phyloP scores from a whole-genome alignment of 1,140 invertebrate genomes.

The Zaprionus africanus region DNA sequence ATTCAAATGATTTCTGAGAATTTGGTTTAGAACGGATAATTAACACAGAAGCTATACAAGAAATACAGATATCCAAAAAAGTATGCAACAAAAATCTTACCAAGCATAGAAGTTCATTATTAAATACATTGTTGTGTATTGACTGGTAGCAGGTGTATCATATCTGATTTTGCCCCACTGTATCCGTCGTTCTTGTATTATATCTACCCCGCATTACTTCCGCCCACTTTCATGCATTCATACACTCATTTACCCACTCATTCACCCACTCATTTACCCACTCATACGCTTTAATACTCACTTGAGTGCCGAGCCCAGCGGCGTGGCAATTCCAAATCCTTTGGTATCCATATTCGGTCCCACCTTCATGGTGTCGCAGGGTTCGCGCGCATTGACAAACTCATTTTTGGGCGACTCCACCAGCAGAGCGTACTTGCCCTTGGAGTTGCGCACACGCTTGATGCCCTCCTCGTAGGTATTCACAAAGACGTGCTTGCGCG shows the following conservation, averaged over 20 bases:
- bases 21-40: too few species aligned
- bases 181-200: background rate
- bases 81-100: too few species aligned
- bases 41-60: too few species aligned
- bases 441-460: slow-evolving; percentile 90
- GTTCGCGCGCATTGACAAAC: slow-evolving; percentile 95
- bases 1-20: too few species aligned
- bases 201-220: background rate
- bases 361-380: slow-evolving; percentile 98
- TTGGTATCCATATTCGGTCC: slow-evolving; percentile 96
- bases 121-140: too few species aligned
- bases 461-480: slow-evolving; percentile 94
- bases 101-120: too few species aligned
- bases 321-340: slow-evolving; percentile 96
- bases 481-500: slow-evolving; percentile 91
- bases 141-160: too few species aligned
- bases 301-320: slow-evolving; percentile 92
- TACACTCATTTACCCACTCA: background rate
- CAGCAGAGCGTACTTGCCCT: slow-evolving; percentile 96
- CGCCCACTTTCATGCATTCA: background rate
- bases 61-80: too few species aligned
- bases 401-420: slow-evolving; percentile 98
- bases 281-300: background rate
- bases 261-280: background rate
- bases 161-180: too few species aligned